Base-by-base conservation (phyloP, 2,113 vertebrate species). In the Vicugna pacos region DNA sequence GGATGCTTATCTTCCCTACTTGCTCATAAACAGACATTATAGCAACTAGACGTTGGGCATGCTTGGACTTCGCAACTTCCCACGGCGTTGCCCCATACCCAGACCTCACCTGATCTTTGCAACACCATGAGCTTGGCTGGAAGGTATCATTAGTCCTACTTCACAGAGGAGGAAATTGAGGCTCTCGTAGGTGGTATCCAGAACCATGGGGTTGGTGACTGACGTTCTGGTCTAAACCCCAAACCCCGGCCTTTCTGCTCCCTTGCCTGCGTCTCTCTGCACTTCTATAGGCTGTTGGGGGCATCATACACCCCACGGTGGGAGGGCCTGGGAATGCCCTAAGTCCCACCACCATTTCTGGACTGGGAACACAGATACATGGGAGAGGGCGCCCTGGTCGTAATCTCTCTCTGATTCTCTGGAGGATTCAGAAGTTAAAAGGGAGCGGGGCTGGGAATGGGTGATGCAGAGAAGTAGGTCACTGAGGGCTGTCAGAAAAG, bases 181-280 rank as follows among this genome's bases (percentile, higher is more conserved):
- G 75, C 20, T 75, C 8, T 70, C 87, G 32, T n/a, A 42, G 80
- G 32, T 8, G 11, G 72, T 0, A 50, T 30, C 81, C 22, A 15
- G 48, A 4, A 30, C 35, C 72, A 32, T 0, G 0, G 64, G 58
- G 4, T 26, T 2, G 0, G 60, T 0, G 2, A 38, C 22, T 9
- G n/a, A 4, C 24, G n/a, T 38, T 64, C 69, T 30, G 76, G 28
- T 50, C 42, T 42, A 73, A 38, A 76, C 24, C 35, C 67, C 56
- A 69, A 32, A 81, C 35, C 24, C 67, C 16, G n/a, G 85, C 42
- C 32, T 1, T 14, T 32, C 35, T 2, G 4, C 22, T 28, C 20
- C 20, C 64, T 8, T 2, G 12, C 48, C 81, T 12, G 35, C 13
- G 19, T 19, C 20, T 14, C n/a, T 30, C 3, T 65, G 60, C 0